These are phyloP conservation scores for Drosophila incognita DNA, from an alignment of 2,888 invertebrate genomes.

Conservation along the genomic window DNA sequence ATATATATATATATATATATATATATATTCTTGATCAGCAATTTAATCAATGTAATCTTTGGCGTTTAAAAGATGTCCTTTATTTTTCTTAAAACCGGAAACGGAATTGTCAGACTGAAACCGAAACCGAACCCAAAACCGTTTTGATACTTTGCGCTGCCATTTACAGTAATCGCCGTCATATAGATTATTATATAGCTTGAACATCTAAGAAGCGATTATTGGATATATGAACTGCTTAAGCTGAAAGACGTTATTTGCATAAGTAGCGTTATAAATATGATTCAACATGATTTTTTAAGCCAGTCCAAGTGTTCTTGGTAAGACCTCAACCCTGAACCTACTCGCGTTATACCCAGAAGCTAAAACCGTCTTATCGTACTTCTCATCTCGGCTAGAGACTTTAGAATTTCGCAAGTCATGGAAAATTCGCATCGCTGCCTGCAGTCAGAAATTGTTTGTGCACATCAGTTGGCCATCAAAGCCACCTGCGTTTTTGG, in stretches of 20 bases:
- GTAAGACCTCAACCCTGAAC: constrained; percentile 8
- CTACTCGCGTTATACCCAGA: constrained; percentile 19
- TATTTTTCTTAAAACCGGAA: background rate
- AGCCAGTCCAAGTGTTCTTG: constrained; percentile 10
- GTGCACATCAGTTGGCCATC: constrained; percentile 66
- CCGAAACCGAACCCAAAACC: accelerated
- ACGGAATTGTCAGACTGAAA: background rate
- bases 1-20: background rate
- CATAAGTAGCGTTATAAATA: constrained; percentile 1
- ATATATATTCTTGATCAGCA: background rate
- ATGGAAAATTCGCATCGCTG: constrained; percentile 23
- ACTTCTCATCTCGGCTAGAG: constrained; percentile 3
- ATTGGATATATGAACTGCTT: background rate
- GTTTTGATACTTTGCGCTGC: background rate
- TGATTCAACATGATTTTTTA: background rate
- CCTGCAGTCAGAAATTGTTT: constrained; percentile 40
- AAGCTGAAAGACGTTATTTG: background rate
- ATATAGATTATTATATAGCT: background rate
- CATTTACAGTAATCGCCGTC: background rate
- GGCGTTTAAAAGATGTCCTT: background rate
- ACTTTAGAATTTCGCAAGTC: constrained; percentile 31
- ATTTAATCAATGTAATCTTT: background rate
- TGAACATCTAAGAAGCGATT: background rate
- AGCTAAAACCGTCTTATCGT: constrained; percentile 45
- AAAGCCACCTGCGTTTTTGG: constrained; percentile 67